A percentile compares a stretch with the other conserved stretches of the same genome.
phyloP scores from a whole-genome alignment of 2,888 invertebrate species.

The Dinocampus coccinellae region DNA sequence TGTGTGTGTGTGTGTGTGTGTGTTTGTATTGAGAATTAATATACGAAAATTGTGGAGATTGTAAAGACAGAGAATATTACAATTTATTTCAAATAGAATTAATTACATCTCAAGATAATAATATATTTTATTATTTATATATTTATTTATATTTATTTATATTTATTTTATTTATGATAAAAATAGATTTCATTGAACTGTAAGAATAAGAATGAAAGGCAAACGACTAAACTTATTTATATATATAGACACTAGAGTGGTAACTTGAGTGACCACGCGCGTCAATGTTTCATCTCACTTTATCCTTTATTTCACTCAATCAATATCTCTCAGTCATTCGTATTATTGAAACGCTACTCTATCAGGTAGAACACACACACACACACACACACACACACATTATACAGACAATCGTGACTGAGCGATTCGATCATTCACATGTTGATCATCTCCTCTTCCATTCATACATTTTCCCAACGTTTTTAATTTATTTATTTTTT shows the following conservation, averaged over 20 bases:
- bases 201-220: neutral
- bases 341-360: conserved; percentile 14
- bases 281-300: conserved; percentile 54
- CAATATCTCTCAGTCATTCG: conserved; percentile 56
- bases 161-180: neutral
- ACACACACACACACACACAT: neutral
- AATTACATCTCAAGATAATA: no score
- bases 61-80: neutral
- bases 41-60: no score
- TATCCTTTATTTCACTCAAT: conserved; percentile 59
- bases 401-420: conserved; percentile 7
- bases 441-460: conserved; percentile 1
- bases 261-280: conserved; percentile 21
- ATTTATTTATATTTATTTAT: no score
- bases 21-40: no score
- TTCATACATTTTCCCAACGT: neutral
- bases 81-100: neutral
- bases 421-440: conserved; percentile 27
- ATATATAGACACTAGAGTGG: neutral
- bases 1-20: neutral
- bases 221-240: neutral
- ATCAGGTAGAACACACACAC: neutral
- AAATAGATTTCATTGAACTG: conserved; percentile 1
- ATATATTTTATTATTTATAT: no score
- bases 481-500: neutral